Percentiles rank a stretch among this genome's conserved stretches.
phyloP scores from a whole-genome alignment of 2,888 invertebrate genomes.

The Epicampocera succincta region DNA sequence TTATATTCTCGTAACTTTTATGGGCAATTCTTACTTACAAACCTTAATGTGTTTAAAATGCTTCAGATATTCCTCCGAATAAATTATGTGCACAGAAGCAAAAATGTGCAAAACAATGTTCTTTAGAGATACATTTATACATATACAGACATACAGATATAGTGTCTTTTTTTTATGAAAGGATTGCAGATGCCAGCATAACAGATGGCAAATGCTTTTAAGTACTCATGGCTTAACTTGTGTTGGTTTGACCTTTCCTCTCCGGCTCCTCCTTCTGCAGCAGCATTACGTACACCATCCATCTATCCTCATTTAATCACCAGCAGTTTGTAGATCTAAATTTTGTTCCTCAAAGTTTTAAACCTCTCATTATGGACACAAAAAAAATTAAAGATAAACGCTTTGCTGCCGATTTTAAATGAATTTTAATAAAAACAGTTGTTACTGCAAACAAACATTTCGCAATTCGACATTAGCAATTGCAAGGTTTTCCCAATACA shows the following conservation, averaged over 20 bases:
- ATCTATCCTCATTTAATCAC: slow-evolving; percentile 54
- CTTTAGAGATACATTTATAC: slow-evolving; percentile 45
- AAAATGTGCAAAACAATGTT: slow-evolving; percentile 34
- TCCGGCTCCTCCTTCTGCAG: not conserved
- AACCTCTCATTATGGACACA: too few relatives aligned
- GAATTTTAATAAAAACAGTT: too few relatives aligned
- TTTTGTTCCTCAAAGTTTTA: slow-evolving; percentile 54
- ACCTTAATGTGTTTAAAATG: slow-evolving; percentile 19
- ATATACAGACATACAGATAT: slow-evolving; percentile 2
- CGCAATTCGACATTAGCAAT: too few relatives aligned
- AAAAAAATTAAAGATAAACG: too few relatives aligned
- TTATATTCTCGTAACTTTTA: not conserved
- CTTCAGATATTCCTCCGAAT: slow-evolving; percentile 24
- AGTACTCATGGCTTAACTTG: slow-evolving; percentile 69
- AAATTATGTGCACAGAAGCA: slow-evolving; percentile 40
- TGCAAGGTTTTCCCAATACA: too few relatives aligned
- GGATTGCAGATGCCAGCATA: slow-evolving; percentile 66
- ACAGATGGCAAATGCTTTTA: slow-evolving; percentile 69
- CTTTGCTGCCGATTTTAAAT: too few relatives aligned
- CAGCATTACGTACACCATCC: slow-evolving; percentile 17
- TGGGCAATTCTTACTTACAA: not conserved
- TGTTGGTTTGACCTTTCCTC: slow-evolving; percentile 57
- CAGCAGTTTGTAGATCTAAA: slow-evolving; percentile 60
- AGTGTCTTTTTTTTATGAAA: slow-evolving; percentile 53
- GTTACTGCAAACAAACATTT: too few relatives aligned